These are phyloP conservation scores for Etheostoma nigrum DNA, from an alignment of 2,797 vertebrate species.

Conservation along the genomic window DNA sequence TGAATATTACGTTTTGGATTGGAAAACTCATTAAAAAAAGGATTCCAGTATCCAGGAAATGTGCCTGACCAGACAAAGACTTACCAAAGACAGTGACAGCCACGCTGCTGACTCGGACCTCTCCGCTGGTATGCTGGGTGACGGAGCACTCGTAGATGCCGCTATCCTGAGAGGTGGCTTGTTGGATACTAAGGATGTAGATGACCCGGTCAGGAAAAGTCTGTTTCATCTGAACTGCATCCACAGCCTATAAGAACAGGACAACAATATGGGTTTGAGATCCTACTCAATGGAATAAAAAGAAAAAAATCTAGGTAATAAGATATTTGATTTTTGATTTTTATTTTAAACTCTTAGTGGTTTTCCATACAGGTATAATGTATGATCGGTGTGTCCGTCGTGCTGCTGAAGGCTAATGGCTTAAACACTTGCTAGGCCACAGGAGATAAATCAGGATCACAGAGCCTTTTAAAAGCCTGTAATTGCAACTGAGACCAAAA, in stretches of 20 bases:
- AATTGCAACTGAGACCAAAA: constrained; percentile 77
- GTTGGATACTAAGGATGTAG: constrained; percentile 89
- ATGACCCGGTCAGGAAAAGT: constrained; percentile 74
- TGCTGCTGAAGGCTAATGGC: constrained; percentile 59
- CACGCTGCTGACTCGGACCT: constrained; percentile 85
- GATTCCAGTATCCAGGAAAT: not conserved
- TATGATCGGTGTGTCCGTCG: constrained; percentile 16
- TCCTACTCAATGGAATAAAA: not conserved
- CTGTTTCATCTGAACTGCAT: constrained; percentile 70
- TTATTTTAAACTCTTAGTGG: constrained; percentile 14
- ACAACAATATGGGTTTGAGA: constrained; percentile 14
- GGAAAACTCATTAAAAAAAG: constrained; percentile 8
- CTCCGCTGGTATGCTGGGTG: constrained; percentile 80
- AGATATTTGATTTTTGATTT: constrained; percentile 25
- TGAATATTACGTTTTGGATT: constrained; percentile 26
- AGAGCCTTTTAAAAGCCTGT: constrained; percentile 72
- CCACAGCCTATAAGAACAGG: constrained; percentile 83
- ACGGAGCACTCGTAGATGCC: constrained; percentile 93
- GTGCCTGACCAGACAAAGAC: constrained; percentile 22
- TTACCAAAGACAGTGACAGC: constrained; percentile 91
- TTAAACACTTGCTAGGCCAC: constrained; percentile 73
- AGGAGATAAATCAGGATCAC: constrained; percentile 80
- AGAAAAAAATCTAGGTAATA: constrained; percentile 6
- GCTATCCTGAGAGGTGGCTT: constrained; percentile 89
- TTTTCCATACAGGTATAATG: constrained; percentile 46